phyloP scores from a whole-genome alignment of 2,113 vertebrate genomes.

The Melanostigma gelatinosum region DNA sequence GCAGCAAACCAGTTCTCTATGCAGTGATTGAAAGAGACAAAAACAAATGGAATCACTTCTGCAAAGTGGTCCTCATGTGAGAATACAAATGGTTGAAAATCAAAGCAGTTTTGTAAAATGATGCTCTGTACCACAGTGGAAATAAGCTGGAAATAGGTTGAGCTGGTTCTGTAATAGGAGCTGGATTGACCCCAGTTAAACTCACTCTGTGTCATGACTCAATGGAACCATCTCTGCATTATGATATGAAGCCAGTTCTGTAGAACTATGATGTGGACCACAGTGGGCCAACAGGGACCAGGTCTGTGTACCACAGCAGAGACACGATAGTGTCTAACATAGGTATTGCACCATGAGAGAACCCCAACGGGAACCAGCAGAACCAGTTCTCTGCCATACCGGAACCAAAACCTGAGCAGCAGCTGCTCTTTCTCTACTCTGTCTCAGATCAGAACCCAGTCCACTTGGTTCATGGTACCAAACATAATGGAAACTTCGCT shows the following conservation, averaged over 20 bases:
- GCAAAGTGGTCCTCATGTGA: not conserved
- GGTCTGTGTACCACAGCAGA: not conserved
- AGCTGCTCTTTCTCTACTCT: not conserved
- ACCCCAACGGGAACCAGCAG: not conserved
- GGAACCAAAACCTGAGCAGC: not conserved
- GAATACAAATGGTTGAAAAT: not conserved
- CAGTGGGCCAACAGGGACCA: not conserved
- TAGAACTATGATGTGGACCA: not conserved
- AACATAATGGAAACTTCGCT: slow-evolving; percentile 2
- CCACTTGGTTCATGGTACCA: not conserved
- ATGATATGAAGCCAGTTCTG: not conserved
- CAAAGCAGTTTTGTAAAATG: not conserved
- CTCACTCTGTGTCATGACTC: not conserved
- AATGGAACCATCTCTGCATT: not conserved
- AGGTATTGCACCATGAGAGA: not conserved
- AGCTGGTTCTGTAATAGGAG: not conserved
- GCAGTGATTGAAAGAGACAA: not conserved
- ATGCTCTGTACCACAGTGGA: not conserved
- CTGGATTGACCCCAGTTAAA: not conserved
- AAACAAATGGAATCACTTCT: not conserved
- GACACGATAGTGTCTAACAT: too few relatives aligned
- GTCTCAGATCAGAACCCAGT: not conserved
- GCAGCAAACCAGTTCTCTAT: not conserved
- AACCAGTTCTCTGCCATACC: not conserved
- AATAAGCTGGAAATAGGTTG: not conserved